Evolutionary conservation across 2,113 vertebrate species (phyloP).

Genomic region (Ariopsis seemanni): DNA sequence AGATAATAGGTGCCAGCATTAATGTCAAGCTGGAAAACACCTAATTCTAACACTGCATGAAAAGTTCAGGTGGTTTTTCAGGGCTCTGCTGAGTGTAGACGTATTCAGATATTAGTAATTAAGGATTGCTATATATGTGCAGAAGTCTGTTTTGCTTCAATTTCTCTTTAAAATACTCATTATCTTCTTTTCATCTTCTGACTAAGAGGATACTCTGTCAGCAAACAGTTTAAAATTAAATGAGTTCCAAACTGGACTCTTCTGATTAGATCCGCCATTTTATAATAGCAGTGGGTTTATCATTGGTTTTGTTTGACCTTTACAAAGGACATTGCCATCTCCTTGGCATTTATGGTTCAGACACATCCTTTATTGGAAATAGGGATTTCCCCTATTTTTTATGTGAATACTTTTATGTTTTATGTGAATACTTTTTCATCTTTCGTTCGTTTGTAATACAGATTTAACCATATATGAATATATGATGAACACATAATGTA

Average conservation of each 20-base stretch:
- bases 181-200: neutral
- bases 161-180: neutral
- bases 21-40: conserved; percentile 31
- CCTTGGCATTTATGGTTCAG: neutral
- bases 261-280: neutral
- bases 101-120: neutral
- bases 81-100: neutral
- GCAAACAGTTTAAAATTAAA: neutral
- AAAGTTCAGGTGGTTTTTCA: neutral
- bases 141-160: neutral
- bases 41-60: neutral
- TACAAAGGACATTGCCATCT: neutral
- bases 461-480: neutral
- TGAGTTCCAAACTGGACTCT: neutral
- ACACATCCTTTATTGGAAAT: neutral
- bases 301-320: conserved; percentile 8
- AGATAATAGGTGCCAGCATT: conserved; percentile 40
- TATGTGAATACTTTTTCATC: neutral
- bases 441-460: neutral
- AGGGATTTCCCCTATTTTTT: neutral
- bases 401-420: too few species aligned
- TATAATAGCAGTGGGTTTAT: too few species aligned
- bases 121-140: neutral
- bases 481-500: too few species aligned
- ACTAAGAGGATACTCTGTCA: neutral